Evolutionary conservation across 2,888 invertebrate genomes (phyloP), one percentile per base, ranked within the genome.

Genomic region (Heliconius charithonia): DNA sequence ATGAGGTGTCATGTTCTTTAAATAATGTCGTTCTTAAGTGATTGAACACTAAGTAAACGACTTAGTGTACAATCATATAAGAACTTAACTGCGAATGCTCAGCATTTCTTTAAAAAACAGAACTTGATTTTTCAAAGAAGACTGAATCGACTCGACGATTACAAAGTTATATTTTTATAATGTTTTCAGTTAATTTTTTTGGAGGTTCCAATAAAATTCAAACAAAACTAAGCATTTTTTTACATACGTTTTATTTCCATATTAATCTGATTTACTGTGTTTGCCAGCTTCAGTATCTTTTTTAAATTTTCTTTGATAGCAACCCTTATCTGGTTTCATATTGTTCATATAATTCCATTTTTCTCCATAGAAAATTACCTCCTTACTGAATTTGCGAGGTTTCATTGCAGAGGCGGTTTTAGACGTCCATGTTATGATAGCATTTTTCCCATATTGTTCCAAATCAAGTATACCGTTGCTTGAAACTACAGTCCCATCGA

Each of bases 341-440:
- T 79, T 10, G 6, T 82, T 84, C 72, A 89, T 76, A 78, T 86
- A 93, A 0, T 70, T 80, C 94, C 93, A 94, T 0, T 84, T 81
- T 0, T 85, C 79, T 0, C 92, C 93, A 81, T 93, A 94, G 81
- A 89, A 87, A 0, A 75, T n/a, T 0, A 82, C 41, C 9, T 93
- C 93, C 22, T 85, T 87, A 41, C 85, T 88, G 63, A 91, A 83
- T 27, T 84, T 86, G 51, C 93, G 87, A 12, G 85, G 83, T 10
- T 76, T 85, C 32, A 86, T 87, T 4, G 81, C 79, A 0, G 83
- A 79, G 0, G 86, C 83, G 0, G 87, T 79, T 6, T 87, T 87
- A 0, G 90, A 86, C 2, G 93, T 76, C 94, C 94, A 94, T 22
- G 91, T 86, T 56, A 94, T 85, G 0, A 94, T 77, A 0, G 93